These are phyloP conservation scores for Zaprionus tsacasi DNA, from an alignment of 1,140 invertebrate genomes.

Conservation along the genomic window DNA sequence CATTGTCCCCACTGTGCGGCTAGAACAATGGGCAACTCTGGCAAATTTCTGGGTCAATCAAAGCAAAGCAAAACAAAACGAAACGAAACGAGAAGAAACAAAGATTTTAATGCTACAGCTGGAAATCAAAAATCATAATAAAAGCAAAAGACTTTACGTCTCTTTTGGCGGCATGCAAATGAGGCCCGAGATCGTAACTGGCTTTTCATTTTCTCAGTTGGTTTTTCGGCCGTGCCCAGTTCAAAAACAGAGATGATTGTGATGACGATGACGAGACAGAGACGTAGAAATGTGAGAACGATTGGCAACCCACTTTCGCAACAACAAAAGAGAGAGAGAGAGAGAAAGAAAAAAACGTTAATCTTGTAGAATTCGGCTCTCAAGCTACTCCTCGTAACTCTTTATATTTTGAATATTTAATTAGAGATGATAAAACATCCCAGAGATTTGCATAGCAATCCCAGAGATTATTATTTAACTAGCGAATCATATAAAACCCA, in stretches of 20 bases:
- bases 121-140: slow-evolving; percentile 55
- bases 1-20: slow-evolving; percentile 29
- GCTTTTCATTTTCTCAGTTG: slow-evolving; percentile 54
- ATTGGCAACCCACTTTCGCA: slow-evolving; percentile 51
- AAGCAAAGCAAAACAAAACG: slow-evolving; percentile 7
- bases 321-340: slow-evolving; percentile 30
- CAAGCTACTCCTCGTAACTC: neutral
- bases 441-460: neutral
- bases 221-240: slow-evolving; percentile 46
- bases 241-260: slow-evolving; percentile 40
- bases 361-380: neutral
- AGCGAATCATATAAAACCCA: neutral
- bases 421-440: slow-evolving; percentile 12
- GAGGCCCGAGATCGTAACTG: slow-evolving; percentile 52
- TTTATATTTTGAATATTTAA: slow-evolving; percentile 1
- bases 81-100: slow-evolving; percentile 11
- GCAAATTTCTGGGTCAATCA: slow-evolving; percentile 55
- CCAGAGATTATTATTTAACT: neutral
- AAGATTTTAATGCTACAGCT: slow-evolving; percentile 48
- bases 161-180: slow-evolving; percentile 62
- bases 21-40: slow-evolving; percentile 37
- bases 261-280: slow-evolving; percentile 10
- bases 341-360: slow-evolving; percentile 12
- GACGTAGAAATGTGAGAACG: slow-evolving; percentile 60
- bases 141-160: slow-evolving; percentile 54